Conservation (phyloP, 2,797 vertebrate genomes). For the Thunnus albacares region DNA sequence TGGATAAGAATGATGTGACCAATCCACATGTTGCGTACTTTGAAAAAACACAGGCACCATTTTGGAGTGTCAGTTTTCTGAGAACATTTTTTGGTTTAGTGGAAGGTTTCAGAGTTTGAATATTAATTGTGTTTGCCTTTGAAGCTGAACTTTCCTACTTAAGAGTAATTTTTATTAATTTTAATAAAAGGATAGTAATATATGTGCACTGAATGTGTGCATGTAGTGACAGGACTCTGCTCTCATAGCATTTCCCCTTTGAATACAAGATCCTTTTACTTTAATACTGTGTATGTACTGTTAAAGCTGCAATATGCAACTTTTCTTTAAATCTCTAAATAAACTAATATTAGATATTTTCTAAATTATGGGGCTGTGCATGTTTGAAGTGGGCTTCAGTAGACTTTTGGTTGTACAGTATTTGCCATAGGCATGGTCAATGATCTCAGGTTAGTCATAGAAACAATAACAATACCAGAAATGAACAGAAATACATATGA, state of each 20-base stretch:
- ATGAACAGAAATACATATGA: background rate
- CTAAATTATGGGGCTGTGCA: background rate
- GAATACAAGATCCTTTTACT: background rate
- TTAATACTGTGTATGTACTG: background rate
- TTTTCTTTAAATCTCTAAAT: background rate
- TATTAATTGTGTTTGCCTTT: conserved; percentile 14
- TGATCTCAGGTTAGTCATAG: conserved; percentile 5
- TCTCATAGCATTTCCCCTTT: background rate
- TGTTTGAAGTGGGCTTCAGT: background rate
- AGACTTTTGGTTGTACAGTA: background rate
- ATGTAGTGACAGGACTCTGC: background rate
- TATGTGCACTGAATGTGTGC: background rate
- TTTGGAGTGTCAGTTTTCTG: conserved; percentile 41
- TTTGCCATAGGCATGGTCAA: background rate
- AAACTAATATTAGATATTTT: background rate
- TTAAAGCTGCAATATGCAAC: background rate
- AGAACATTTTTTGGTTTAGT: background rate
- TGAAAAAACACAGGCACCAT: conserved; percentile 45
- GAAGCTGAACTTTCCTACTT: background rate
- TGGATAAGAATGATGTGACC: conserved; percentile 66
- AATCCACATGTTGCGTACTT: conserved; percentile 42
- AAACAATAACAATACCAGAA: conserved; percentile 5
- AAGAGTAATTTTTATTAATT: background rate
- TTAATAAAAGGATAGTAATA: background rate
- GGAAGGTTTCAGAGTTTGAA: background rate